Conservation (phyloP, 2,113 vertebrate species). For the Jacana jacana region DNA sequence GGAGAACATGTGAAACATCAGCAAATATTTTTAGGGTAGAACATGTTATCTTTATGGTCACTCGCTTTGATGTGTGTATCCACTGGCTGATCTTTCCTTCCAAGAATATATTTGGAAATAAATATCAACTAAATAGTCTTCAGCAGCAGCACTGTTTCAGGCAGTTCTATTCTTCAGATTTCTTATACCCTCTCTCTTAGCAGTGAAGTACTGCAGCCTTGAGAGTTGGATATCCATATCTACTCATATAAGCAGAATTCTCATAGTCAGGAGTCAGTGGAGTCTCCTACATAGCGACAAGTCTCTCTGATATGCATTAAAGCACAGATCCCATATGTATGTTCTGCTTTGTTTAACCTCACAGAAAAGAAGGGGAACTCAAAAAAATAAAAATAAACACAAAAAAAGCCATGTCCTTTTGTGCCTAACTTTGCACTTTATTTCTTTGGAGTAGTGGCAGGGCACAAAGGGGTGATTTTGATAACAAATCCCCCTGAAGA, state of each 20-base stretch:
- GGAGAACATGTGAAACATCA: neutral
- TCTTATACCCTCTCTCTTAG: neutral
- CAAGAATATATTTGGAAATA: neutral
- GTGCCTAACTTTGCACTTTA: neutral
- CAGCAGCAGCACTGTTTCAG: neutral
- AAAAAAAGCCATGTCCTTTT: neutral
- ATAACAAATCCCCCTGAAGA: neutral
- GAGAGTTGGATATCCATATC: neutral
- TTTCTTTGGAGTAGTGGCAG: neutral
- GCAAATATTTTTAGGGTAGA: neutral
- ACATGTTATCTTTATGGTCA: neutral
- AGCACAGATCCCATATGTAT: neutral
- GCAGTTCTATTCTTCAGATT: neutral
- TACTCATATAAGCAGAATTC: neutral
- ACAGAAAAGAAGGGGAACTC: neutral
- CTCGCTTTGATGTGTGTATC: neutral
- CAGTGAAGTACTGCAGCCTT: neutral
- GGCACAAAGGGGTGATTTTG: neutral
- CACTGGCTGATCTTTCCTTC: neutral
- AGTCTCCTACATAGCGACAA: neutral
- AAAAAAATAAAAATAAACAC: no score
- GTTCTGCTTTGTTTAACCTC: neutral
- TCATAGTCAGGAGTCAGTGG: neutral
- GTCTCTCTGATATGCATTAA: neutral
- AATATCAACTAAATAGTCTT: neutral